Base-by-base conservation (phyloP, 2,888 invertebrate genomes). In the Amblyjoppa proteus region DNA sequence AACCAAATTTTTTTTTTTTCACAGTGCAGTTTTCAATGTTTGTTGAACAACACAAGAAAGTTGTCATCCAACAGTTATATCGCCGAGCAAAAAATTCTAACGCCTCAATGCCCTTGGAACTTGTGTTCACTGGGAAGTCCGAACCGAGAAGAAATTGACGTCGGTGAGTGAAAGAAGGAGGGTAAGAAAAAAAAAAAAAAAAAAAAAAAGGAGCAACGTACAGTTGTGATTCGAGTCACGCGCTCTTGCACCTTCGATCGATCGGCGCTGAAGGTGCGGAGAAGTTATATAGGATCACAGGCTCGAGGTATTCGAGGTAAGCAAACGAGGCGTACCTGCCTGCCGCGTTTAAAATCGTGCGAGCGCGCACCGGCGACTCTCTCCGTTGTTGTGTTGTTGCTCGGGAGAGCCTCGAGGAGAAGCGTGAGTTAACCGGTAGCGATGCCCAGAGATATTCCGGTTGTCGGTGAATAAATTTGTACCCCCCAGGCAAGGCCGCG, bases 401-500 rank as follows among this genome's bases (percentile, higher is more conserved):
- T 76, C 51, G 41, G 49, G 41, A 31, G 45, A 75, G 61, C 28
- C 75, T 61, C n/a, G 71, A 11, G 64, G 58, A 75, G 64, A 41
- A 75, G 58, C 64, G 25, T 64, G 51, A 64, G 7, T 31, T 69
- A 87, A 85, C 87, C 88, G 87, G 88, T 88, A 88, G 88, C 85
- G 85, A 87, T 85, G 73, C 87, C 83, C 87, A 82, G 79, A 90
- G 89, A 90, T 91, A 91, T 91, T 88, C 91, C 88, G 87, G 88
- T 89, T 89, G 78, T 80, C 81, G 87, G 79, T 88, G 89, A 89
- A 91, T 90, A 90, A 91, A 91, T 91, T 91, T 90, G 78, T 82
- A 61, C 82, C 90, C 90, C 89, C 83, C 87, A 89, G 91, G 91
- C 91, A 91, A 91, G 91, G 89, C 89, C 90, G 86, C 88, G 87